Evolutionary conservation across 92 coral and sea anemone genomes (phyloP), one percentile per base, ranked within the genome.

Genomic region (Palythoa caribaeorum): DNA sequence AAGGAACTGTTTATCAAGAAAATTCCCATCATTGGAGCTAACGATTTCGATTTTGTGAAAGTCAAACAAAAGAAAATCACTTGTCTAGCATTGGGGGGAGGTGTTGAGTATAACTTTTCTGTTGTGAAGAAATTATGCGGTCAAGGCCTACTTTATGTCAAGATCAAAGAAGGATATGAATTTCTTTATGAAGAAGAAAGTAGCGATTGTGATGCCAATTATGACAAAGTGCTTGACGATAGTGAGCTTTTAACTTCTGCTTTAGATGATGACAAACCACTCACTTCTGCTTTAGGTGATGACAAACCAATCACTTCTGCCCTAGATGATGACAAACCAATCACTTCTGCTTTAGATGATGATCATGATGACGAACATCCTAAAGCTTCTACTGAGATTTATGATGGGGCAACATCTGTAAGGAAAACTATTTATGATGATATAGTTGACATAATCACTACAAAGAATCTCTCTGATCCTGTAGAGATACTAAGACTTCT

Each of bases 131-230:
- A 88, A 50, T 54, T 88, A 83, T 80, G 76, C 54, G 78, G 90
- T 63, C 90, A 88, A 88, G 91, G 91, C 16, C 63, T 69, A 83
- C 87, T 88, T n/a, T 88, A 80, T 80, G 87, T 80, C 35, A 88
- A 71, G 83, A 40, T 88, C 15, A 88, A 81, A 54, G 78, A 88
- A 88, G 70, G 91, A 12, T 80, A 78, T 88, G 91, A 88, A 80
- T 88, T 88, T 71, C 53, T 87, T 44, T 87, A 60, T 60, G 63
- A 57, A 57, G 66, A 54, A 54, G 60, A 5, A 60, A 60, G 66
- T 60, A 60, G 66, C 66, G 19, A 60, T 60, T 1, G 66, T 5
- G 66, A 60, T 60, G 66, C 66, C 66, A 60, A 60, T 60, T 1
- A 60, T 60, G 19, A 60, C 19, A 60, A 60, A 60, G 66, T 54